These are phyloP conservation scores for Clarias platycephalus DNA, from an alignment of 2,797 vertebrate genomes.

Conservation along the genomic window DNA sequence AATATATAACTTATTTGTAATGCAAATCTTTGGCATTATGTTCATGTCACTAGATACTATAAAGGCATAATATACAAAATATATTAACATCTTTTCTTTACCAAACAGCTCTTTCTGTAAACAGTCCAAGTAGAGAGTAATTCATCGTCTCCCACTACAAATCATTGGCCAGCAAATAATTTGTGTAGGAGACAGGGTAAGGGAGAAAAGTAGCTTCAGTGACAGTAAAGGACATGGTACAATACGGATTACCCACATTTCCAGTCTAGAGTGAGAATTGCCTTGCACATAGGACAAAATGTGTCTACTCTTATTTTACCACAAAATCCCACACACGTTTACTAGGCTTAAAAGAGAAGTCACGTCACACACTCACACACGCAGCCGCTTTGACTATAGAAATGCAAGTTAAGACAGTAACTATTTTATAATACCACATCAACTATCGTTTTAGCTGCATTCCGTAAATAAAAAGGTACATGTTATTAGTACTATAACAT, in stretches of 20 bases:
- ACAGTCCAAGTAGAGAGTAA: constrained; percentile 79
- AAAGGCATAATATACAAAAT: constrained; percentile 85
- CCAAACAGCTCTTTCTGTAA: constrained; percentile 85
- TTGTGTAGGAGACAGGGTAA: constrained; percentile 55
- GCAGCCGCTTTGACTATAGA: constrained; percentile 53
- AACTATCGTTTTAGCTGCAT: constrained; percentile 16
- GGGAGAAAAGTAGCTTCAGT: constrained; percentile 54
- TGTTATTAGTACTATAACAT: constrained; percentile 41
- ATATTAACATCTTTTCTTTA: constrained; percentile 91
- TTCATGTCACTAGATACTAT: constrained; percentile 65
- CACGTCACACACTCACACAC: constrained; percentile 38
- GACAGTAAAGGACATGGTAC: constrained; percentile 51
- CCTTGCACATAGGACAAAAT: constrained; percentile 52
- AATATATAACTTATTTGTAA: constrained; percentile 89
- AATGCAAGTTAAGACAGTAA: constrained; percentile 61
- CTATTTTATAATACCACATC: constrained; percentile 54
- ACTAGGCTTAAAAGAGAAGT: constrained; percentile 63
- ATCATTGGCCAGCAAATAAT: constrained; percentile 89
- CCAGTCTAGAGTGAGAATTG: constrained; percentile 63
- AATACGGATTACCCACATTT: constrained; percentile 63
- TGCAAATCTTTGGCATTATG: constrained; percentile 90
- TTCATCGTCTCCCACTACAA: constrained; percentile 64
- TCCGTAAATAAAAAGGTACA: constrained; percentile 14
- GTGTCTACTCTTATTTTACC: constrained; percentile 62
- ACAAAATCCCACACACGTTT: constrained; percentile 53